These are phyloP conservation scores for Tenthredo scrophulariae DNA, from an alignment of 2,888 invertebrate species.

Conservation along the genomic window DNA sequence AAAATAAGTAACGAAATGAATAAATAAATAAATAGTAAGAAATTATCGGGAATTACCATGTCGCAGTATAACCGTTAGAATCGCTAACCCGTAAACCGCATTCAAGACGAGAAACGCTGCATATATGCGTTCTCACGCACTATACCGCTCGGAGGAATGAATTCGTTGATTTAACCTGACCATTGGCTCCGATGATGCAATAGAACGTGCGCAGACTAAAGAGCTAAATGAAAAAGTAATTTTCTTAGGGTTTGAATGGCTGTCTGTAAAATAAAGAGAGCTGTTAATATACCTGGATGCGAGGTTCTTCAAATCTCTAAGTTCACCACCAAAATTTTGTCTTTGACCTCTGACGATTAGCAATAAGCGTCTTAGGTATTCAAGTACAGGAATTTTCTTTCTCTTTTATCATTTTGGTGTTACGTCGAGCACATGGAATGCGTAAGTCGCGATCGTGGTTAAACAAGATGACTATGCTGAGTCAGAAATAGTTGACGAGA, in stretches of 20 bases:
- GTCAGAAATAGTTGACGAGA: slow-evolving; percentile 44
- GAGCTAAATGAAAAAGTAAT: not conserved
- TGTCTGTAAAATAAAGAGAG: not conserved
- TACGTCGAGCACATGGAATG: slow-evolving; percentile 22
- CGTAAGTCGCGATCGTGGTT: slow-evolving; percentile 12
- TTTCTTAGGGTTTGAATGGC: not conserved
- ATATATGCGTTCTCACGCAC: slow-evolving; percentile 39
- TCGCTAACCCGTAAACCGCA: slow-evolving; percentile 26
- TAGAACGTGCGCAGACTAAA: slow-evolving; percentile 25
- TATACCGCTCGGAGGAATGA: slow-evolving; percentile 31
- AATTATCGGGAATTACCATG: slow-evolving; percentile 43
- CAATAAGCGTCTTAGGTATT: not conserved
- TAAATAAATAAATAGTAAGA: slow-evolving; percentile 8
- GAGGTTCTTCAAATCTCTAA: not conserved
- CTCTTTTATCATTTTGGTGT: slow-evolving; percentile 7
- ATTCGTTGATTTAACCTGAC: slow-evolving; percentile 36
- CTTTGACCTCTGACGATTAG: not conserved
- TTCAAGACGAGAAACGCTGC: slow-evolving; percentile 28
- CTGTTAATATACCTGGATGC: not conserved
- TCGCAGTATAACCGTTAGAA: slow-evolving; percentile 38
- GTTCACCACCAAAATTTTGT: not conserved
- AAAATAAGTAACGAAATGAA: not conserved
- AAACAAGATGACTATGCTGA: slow-evolving; percentile 39
- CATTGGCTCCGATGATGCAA: slow-evolving; percentile 32
- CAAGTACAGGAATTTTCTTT: not conserved